Percentiles rank a stretch among this genome's conserved stretches.
Conservation (phyloP, 1,140 invertebrate species). For the Diploscapter pachys region DNA sequence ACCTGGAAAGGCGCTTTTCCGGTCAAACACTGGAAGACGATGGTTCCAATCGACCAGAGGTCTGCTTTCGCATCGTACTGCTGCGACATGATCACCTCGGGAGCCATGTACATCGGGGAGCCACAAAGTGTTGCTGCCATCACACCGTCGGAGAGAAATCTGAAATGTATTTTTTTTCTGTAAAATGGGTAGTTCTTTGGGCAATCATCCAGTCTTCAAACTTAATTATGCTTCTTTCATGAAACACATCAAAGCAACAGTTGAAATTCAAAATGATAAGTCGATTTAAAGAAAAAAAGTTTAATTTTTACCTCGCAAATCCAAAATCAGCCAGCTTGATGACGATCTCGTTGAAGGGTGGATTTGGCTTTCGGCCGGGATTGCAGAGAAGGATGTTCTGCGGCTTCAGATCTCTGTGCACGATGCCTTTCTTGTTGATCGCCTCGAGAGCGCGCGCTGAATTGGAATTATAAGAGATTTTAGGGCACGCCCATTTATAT, state of each 20-base stretch:
- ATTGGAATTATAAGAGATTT: slow-evolving; percentile 42
- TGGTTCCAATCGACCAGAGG: slow-evolving; percentile 93
- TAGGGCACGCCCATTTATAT: too few relatives aligned
- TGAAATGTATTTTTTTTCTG: too few relatives aligned
- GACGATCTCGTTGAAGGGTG: slow-evolving; percentile 70
- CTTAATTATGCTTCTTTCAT: too few relatives aligned
- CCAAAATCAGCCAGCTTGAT: slow-evolving; percentile 84
- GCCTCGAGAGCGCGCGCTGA: slow-evolving; percentile 92
- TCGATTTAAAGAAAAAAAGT: too few relatives aligned
- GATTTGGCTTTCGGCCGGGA: slow-evolving; percentile 69
- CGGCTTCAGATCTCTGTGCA: slow-evolving; percentile 93
- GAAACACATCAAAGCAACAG: too few relatives aligned
- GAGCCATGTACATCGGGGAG: slow-evolving; percentile 99
- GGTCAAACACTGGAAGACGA: slow-evolving; percentile 96
- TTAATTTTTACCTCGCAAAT: slow-evolving; percentile 72
- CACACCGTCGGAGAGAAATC: slow-evolving; percentile 90
- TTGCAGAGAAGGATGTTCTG: slow-evolving; percentile 61
- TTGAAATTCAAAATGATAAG: too few relatives aligned
- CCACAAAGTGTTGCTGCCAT: slow-evolving; percentile 99
- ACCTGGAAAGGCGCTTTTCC: slow-evolving; percentile 88
- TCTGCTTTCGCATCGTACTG: slow-evolving; percentile 99
- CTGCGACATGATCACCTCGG: slow-evolving; percentile 96
- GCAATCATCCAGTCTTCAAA: too few relatives aligned
- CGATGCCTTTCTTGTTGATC: slow-evolving; percentile 89
- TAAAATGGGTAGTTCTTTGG: too few relatives aligned